Evolutionary conservation across 2,113 vertebrate species (phyloP).

Genomic region (Rhea americana): DNA sequence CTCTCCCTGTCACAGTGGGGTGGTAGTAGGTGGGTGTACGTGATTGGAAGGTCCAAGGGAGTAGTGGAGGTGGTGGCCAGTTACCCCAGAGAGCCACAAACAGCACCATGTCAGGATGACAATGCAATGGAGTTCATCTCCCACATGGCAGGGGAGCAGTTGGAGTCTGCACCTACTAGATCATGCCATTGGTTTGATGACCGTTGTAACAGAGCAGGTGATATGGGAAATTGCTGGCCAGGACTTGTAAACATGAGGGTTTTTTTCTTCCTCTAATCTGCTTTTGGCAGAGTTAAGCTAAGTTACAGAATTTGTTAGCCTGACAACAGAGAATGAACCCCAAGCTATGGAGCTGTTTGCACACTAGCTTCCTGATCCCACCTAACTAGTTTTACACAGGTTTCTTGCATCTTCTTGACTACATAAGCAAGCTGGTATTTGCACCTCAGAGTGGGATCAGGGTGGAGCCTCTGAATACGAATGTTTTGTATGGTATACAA

Average conservation of each 20-base stretch:
- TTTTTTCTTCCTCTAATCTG: background rate
- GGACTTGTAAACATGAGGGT: background rate
- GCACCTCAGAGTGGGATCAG: background rate
- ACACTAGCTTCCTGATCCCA: background rate
- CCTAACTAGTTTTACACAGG: constrained; percentile 28
- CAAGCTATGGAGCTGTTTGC: background rate
- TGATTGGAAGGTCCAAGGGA: background rate
- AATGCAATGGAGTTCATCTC: background rate
- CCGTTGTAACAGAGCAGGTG: background rate
- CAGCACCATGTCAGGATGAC: fast-evolving
- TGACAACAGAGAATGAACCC: background rate
- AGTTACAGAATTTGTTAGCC: background rate
- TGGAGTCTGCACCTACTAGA: fast-evolving
- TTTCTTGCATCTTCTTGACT: constrained; percentile 5
- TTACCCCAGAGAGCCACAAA: fast-evolving
- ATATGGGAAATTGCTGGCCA: background rate
- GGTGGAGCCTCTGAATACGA: background rate
- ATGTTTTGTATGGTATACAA: background rate
- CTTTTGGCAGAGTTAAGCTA: background rate
- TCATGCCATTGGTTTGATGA: background rate
- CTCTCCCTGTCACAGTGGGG: background rate
- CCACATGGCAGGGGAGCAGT: fast-evolving
- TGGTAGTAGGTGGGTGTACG: fast-evolving
- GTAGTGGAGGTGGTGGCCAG: fast-evolving
- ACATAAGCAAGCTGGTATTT: background rate